These are phyloP conservation scores for Cataglyphis cursor DNA, from an alignment of 2,888 invertebrate genomes.

Conservation along the genomic window DNA sequence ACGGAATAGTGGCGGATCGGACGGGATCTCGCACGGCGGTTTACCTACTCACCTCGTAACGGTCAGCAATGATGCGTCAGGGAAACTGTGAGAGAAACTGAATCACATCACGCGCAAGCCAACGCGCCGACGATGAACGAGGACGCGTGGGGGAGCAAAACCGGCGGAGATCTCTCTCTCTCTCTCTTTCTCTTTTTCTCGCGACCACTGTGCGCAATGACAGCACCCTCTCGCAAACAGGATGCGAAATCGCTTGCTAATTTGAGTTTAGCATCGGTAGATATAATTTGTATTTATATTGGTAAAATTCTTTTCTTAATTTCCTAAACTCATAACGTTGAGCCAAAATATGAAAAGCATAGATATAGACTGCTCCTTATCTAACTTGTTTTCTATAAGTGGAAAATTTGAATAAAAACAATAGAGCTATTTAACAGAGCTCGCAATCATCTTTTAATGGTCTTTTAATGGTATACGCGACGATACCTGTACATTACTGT, in stretches of 20 bases:
- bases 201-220: conserved; percentile 1
- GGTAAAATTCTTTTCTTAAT: no score
- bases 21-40: conserved; percentile 17
- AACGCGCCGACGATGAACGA: conserved; percentile 42
- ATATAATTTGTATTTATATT: background rate
- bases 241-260: background rate
- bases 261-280: background rate
- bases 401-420: background rate
- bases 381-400: no score
- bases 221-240: background rate
- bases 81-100: conserved; percentile 68
- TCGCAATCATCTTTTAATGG: no score
- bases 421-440: background rate
- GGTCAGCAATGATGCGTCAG: conserved; percentile 41
- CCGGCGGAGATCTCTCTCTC: conserved; percentile 1
- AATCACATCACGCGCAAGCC: conserved; percentile 66
- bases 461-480: no score
- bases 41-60: conserved; percentile 61
- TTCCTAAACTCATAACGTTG: no score
- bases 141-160: background rate
- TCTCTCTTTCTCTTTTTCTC: conserved; percentile 38
- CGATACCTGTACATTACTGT: no score
- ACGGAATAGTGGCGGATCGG: conserved; percentile 12
- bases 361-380: no score
- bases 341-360: background rate